These are phyloP conservation scores for Pristionchus mayeri DNA, from an alignment of 2,888 invertebrate species.

Conservation along the genomic window DNA sequence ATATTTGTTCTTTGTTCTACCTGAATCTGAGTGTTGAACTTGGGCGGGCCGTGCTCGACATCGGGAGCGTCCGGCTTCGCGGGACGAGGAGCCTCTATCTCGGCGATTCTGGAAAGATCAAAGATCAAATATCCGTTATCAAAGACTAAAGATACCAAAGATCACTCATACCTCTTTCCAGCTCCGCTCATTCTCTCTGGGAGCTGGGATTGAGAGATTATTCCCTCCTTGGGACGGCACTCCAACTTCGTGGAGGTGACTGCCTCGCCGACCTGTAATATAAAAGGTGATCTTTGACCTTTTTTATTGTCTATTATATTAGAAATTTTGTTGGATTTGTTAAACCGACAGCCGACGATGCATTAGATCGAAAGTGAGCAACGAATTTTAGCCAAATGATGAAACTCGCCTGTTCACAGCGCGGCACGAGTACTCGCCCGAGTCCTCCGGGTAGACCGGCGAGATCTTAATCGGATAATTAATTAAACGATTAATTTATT, in stretches of 20 bases:
- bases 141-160: neutral
- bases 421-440: slow-evolving; percentile 71
- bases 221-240: slow-evolving; percentile 87
- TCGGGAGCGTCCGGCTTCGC: slow-evolving; percentile 78
- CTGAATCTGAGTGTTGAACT: slow-evolving; percentile 89
- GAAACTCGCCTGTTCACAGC: slow-evolving; percentile 60
- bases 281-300: neutral
- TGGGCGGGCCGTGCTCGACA: slow-evolving; percentile 86
- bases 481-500: neutral
- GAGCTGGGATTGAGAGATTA: slow-evolving; percentile 90
- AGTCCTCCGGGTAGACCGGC: slow-evolving; percentile 92
- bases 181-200: slow-evolving; percentile 94
- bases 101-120: slow-evolving; percentile 77
- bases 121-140: slow-evolving; percentile 48
- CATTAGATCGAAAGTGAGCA: too few relatives aligned
- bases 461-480: slow-evolving; percentile 81
- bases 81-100: slow-evolving; percentile 72
- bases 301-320: too few relatives aligned
- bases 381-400: too few relatives aligned
- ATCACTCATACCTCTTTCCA: slow-evolving; percentile 58
- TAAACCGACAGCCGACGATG: too few relatives aligned
- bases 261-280: slow-evolving; percentile 82
- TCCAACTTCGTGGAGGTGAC: slow-evolving; percentile 90
- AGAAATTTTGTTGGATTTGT: too few relatives aligned
- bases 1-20: slow-evolving; percentile 75